A percentile compares a stretch with the other conserved stretches of the same genome.
Evolutionary conservation across 2,888 invertebrate genomes (phyloP).

Genomic region (Cactoblastis cactorum): DNA sequence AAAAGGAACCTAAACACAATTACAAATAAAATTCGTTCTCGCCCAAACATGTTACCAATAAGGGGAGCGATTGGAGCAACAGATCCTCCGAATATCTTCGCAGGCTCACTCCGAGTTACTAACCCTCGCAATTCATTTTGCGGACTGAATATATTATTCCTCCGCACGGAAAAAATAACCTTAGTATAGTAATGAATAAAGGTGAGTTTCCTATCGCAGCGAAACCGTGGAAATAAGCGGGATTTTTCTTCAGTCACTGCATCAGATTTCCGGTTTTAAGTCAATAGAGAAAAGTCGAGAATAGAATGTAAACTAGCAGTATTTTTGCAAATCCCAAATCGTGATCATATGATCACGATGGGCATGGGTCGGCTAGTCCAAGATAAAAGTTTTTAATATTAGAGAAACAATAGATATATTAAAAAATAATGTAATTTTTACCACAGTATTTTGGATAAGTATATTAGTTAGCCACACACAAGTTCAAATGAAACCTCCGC

Average conservation of each 20-base stretch:
- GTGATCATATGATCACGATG: too few relatives aligned
- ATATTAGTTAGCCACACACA: too few relatives aligned
- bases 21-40: constrained; percentile 54
- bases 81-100: constrained; percentile 77
- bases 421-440: too few relatives aligned
- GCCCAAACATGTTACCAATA: constrained; percentile 59
- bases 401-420: too few relatives aligned
- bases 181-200: constrained; percentile 43
- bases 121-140: constrained; percentile 79
- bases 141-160: constrained; percentile 75
- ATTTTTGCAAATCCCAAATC: constrained; percentile 68
- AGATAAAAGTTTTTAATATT: too few relatives aligned
- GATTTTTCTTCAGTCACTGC: constrained; percentile 38
- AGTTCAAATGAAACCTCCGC: too few relatives aligned
- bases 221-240: constrained; percentile 58
- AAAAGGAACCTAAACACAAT: constrained; percentile 57
- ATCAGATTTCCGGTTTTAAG: constrained; percentile 47
- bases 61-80: constrained; percentile 68
- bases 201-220: constrained; percentile 45
- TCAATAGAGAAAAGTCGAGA: constrained; percentile 36
- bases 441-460: too few relatives aligned
- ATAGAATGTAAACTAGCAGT: constrained; percentile 28
- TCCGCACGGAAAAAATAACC: constrained; percentile 55
- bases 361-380: too few relatives aligned
- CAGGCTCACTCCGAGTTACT: constrained; percentile 77